Conservation (phyloP, 2,797 vertebrate genomes). For the Merluccius polli region DNA sequence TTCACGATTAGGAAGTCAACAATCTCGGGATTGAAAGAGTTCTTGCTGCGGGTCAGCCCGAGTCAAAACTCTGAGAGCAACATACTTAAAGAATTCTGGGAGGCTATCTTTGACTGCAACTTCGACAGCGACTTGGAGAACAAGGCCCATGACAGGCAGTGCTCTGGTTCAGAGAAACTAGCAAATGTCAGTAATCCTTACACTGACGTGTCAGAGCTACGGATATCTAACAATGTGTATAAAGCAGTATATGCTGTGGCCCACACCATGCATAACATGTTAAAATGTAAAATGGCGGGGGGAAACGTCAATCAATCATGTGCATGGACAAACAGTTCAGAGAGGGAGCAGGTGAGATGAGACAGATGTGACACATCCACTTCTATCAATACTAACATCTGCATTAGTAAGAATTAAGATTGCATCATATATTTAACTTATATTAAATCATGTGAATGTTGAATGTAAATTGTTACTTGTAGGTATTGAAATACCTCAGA, state of each 20-base stretch:
- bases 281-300: slow-evolving; percentile 48
- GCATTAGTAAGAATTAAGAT: not conserved
- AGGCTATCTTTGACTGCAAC: slow-evolving; percentile 65
- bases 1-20: slow-evolving; percentile 67
- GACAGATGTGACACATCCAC: not conserved
- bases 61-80: slow-evolving; percentile 50
- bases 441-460: not conserved
- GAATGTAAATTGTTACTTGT: not conserved
- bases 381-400: not conserved
- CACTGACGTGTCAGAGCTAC: slow-evolving; percentile 71
- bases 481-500: slow-evolving; percentile 62
- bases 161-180: slow-evolving; percentile 68
- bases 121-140: slow-evolving; percentile 34
- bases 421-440: not conserved
- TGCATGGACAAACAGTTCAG: slow-evolving; percentile 33
- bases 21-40: slow-evolving; percentile 65
- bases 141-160: slow-evolving; percentile 33
- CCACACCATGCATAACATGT: slow-evolving; percentile 58
- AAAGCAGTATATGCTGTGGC: slow-evolving; percentile 72
- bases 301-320: slow-evolving; percentile 36
- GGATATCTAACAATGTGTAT: slow-evolving; percentile 75
- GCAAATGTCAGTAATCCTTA: slow-evolving; percentile 57
- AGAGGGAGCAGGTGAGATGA: slow-evolving; percentile 53
- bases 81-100: slow-evolving; percentile 72
- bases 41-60: slow-evolving; percentile 67